These are phyloP conservation scores for Agrochola lychnidis DNA, from an alignment of 2,888 invertebrate species.

Conservation along the genomic window DNA sequence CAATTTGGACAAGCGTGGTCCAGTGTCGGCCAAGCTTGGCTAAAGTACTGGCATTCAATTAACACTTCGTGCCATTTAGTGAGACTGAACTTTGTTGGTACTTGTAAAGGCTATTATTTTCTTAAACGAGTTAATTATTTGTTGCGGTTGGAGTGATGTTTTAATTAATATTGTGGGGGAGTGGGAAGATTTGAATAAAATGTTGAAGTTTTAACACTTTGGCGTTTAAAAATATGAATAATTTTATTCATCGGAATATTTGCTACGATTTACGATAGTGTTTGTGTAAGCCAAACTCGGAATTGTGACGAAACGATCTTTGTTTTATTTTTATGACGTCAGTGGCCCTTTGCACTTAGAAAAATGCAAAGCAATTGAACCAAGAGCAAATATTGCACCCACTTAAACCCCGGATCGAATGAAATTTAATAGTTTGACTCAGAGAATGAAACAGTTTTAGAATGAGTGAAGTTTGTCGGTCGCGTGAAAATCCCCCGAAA, in stretches of 20 bases:
- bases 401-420: neutral
- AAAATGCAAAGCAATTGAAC: constrained; percentile 12
- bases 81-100: constrained; percentile 41
- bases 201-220: neutral
- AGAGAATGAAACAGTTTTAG: neutral
- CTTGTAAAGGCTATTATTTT: constrained; percentile 43
- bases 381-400: constrained; percentile 1
- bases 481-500: neutral
- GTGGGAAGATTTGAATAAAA: constrained; percentile 11
- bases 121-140: constrained; percentile 37
- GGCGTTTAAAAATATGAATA: neutral
- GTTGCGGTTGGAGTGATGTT: constrained; percentile 32
- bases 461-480: neutral
- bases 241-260: neutral
- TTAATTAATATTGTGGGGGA: constrained; percentile 26
- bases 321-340: neutral
- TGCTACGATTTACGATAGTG: neutral
- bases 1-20: constrained; percentile 55
- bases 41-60: constrained; percentile 58
- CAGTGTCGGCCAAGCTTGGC: constrained; percentile 33
- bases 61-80: constrained; percentile 54
- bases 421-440: neutral
- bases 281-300: neutral
- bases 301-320: neutral
- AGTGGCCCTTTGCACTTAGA: neutral